A percentile compares a stretch with the other conserved stretches of the same genome.
Evolutionary conservation across 2,797 vertebrate genomes (phyloP).

Genomic region (Lemur catta): DNA sequence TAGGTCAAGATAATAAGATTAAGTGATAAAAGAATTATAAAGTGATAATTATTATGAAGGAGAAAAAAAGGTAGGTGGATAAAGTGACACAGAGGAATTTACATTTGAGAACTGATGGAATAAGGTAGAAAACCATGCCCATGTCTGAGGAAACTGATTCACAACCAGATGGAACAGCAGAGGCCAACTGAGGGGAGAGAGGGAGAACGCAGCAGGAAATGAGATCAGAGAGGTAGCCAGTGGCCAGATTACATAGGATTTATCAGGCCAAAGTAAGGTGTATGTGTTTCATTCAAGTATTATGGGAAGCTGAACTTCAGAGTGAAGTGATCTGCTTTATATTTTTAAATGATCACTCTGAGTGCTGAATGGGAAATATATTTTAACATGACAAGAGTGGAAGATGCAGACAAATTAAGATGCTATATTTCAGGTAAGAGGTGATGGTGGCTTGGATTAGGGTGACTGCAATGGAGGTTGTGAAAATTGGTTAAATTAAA

Average conservation of each 20-base stretch:
- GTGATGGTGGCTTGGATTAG: not conserved
- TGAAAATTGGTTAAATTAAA: not conserved
- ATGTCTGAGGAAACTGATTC: not conserved
- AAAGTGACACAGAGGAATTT: not conserved
- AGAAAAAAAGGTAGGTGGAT: not conserved
- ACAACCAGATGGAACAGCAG: not conserved
- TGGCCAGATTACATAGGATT: not conserved
- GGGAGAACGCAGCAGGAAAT: not conserved
- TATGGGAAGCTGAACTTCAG: not conserved
- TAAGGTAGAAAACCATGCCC: not conserved
- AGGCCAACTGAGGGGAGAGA: rapidly evolving
- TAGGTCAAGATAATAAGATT: not conserved
- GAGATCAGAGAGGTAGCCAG: not conserved
- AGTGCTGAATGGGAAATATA: not conserved
- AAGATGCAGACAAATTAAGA: not conserved
- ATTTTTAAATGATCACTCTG: not conserved
- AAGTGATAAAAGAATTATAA: not conserved
- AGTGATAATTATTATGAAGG: not conserved
- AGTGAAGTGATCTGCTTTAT: not conserved
- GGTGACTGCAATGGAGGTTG: not conserved
- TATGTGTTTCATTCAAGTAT: not conserved
- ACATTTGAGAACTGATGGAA: not conserved
- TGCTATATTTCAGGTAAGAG: not conserved
- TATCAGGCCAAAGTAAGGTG: not conserved
- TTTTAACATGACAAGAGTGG: not conserved